These are phyloP conservation scores for Cyclophora punctaria DNA, from an alignment of 2,888 invertebrate genomes.

Conservation along the genomic window DNA sequence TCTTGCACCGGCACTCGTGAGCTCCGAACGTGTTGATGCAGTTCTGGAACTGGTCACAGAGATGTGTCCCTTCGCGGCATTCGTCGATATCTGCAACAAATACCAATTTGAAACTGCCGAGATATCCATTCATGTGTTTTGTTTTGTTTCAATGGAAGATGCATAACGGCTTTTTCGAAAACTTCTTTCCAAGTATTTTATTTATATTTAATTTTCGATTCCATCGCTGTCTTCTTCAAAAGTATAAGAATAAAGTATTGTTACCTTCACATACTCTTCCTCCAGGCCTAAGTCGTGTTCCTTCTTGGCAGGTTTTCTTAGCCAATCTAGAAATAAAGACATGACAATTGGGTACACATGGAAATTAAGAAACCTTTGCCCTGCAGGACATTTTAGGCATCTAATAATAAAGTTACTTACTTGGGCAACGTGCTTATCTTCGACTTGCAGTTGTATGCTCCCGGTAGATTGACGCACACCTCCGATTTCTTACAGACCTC, in stretches of 20 bases:
- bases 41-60: conserved; percentile 66
- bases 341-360: neutral
- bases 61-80: conserved; percentile 75
- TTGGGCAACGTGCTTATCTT: conserved; percentile 64
- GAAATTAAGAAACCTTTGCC: too few species aligned
- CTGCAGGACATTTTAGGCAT: too few species aligned
- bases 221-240: neutral
- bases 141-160: too few species aligned
- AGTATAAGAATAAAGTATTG: conserved; percentile 1
- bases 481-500: conserved; percentile 86
- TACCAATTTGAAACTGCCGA: neutral
- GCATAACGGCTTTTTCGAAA: too few species aligned
- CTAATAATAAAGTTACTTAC: conserved; percentile 28
- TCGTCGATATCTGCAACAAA: conserved; percentile 85
- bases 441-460: conserved; percentile 87
- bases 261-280: conserved; percentile 78
- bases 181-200: too few species aligned
- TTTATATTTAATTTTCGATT: too few species aligned
- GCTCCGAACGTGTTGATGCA: conserved; percentile 70
- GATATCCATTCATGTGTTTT: too few species aligned
- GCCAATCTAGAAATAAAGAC: conserved; percentile 31
- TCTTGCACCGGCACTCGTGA: conserved; percentile 68
- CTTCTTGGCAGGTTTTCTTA: conserved; percentile 77
- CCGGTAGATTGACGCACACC: conserved; percentile 88
- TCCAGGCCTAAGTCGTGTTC: conserved; percentile 59